Evolutionary conservation across 2,888 invertebrate genomes (phyloP).

Genomic region (Chrysolina haemoptera): DNA sequence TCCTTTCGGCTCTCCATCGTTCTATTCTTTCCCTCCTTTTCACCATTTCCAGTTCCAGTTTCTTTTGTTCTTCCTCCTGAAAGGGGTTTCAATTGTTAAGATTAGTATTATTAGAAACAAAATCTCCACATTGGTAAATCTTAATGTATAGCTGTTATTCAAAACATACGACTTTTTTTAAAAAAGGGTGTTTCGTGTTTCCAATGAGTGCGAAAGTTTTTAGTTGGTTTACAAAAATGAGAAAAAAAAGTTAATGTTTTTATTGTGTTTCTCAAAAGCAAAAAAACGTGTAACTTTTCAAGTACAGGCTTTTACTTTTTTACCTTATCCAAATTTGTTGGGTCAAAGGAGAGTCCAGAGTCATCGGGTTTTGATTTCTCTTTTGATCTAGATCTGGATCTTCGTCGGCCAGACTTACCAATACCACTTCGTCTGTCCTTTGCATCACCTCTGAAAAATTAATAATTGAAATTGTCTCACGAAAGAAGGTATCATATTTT

Average conservation of each 20-base stretch:
- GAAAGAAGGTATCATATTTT: not conserved
- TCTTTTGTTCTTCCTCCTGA: slow-evolving; percentile 90
- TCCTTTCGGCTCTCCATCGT: slow-evolving; percentile 94
- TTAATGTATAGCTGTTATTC: not conserved
- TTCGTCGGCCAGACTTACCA: slow-evolving; percentile 70
- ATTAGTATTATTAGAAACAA: not conserved
- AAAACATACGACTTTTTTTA: no score
- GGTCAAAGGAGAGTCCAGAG: slow-evolving; percentile 78
- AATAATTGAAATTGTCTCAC: slow-evolving; percentile 52
- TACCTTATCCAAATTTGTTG: slow-evolving; percentile 83
- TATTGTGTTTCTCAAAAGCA: no score
- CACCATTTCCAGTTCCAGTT: slow-evolving; percentile 95
- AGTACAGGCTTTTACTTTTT: no score
- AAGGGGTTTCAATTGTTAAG: slow-evolving; percentile 25
- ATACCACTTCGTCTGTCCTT: slow-evolving; percentile 76
- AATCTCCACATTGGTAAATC: not conserved
- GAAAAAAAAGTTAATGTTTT: no score
- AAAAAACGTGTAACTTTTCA: no score
- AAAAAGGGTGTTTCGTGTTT: no score
- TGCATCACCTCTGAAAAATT: slow-evolving; percentile 72
- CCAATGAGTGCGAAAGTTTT: no score
- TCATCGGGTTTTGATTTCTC: slow-evolving; percentile 73
- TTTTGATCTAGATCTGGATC: slow-evolving; percentile 66
- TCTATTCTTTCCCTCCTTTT: slow-evolving; percentile 96
- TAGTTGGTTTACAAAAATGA: no score